Evolutionary conservation across 2,888 invertebrate species (phyloP), one percentile per base, ranked within the genome.

Genomic region (Cenopis cana): DNA sequence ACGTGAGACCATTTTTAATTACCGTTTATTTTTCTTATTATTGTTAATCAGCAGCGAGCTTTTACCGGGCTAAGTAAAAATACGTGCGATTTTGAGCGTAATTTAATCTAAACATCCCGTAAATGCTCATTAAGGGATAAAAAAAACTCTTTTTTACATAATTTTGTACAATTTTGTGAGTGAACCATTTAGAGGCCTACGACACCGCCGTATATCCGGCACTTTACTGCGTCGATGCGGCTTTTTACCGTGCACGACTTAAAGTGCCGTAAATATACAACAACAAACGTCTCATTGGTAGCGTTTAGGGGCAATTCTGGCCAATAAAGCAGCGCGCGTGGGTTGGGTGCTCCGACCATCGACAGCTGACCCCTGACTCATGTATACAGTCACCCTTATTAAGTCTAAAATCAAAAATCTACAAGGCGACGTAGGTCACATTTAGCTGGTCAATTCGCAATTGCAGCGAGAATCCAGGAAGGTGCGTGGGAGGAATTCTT

Each of bases 221-320:
- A 80, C 75, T 90, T 91, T 90, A 92, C 89, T 84, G 82, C 83
- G 83, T 82, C 82, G 78, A 77, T 81, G 78, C 81, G 78, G 78
- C 81, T 75, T 75, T 78, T 82, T 64, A 82, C 84, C 83, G 83
- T 83, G 83, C 86, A 85, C 83, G 86, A 83, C 79, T 85, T 79
- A 74, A 85, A 76, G 83, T 83, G 84, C 85, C 89, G 88, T 92
- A 92, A 91, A 92, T 91, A 90, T 84, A 90, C 88, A 85, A 82
- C 88, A 89, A 89, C 88, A 88, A 88, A 88, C 85, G 88, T 82
- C 88, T 90, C 91, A 91, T 91, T 91, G 91, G 90, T 88, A 93
- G 85, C 92, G 89, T 93, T 93, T 93, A 93, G 89, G 87, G 82
- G 87, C 91, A 93, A 93, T 93, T 93, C 87, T 82, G 84, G 82